Conservation (phyloP, 2,113 vertebrate species). For the Polypterus bichir region DNA sequence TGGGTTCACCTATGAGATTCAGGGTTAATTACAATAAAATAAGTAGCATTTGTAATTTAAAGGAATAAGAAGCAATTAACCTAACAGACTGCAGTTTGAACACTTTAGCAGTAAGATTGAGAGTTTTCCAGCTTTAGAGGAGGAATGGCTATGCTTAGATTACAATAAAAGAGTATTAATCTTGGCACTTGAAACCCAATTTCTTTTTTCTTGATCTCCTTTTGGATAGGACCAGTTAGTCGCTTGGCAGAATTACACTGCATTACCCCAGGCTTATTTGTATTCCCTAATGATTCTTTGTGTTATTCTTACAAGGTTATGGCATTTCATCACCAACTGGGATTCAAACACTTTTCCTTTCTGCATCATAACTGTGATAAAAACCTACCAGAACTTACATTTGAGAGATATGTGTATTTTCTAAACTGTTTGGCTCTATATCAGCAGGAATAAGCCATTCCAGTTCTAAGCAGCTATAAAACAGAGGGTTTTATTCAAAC, state of each 20-base stretch:
- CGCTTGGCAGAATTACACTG: constrained; percentile 25
- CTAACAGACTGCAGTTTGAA: no score
- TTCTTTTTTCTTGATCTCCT: constrained; percentile 21
- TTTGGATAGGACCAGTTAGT: constrained; percentile 27
- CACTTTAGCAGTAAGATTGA: no score
- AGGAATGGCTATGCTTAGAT: constrained; percentile 25
- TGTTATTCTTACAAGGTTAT: constrained; percentile 31
- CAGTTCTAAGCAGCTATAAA: constrained; percentile 7
- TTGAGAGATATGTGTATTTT: neutral
- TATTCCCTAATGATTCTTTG: constrained; percentile 38
- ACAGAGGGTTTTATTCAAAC: constrained; percentile 8
- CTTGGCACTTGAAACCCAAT: constrained; percentile 32
- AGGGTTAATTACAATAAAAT: no score
- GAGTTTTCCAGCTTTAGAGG: neutral
- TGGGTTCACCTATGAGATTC: no score
- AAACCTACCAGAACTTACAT: neutral
- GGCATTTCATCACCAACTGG: constrained; percentile 31
- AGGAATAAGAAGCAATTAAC: no score
- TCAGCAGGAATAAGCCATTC: constrained; percentile 5
- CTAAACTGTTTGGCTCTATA: neutral
- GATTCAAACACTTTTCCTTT: constrained; percentile 23
- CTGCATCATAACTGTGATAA: constrained; percentile 20
- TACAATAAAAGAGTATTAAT: constrained; percentile 36
- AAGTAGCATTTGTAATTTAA: no score
- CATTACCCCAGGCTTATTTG: constrained; percentile 19